Conservation (phyloP, 1,140 invertebrate species). For the Lutraria rhynchaena region DNA sequence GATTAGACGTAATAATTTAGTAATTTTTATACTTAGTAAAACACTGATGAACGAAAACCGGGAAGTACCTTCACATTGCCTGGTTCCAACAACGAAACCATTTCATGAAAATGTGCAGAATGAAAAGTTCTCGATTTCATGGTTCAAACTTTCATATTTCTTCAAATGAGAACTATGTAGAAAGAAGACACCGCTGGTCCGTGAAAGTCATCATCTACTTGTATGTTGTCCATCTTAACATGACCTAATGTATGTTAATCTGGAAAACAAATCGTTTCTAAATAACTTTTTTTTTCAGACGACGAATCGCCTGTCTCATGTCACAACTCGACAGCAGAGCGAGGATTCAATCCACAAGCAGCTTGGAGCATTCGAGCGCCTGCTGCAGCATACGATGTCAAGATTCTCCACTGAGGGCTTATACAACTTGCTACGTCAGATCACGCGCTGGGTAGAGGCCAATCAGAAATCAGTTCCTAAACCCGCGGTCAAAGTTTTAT, state of each 20-base stretch:
- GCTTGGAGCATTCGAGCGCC: conserved; percentile 59
- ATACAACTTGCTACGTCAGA: conserved; percentile 43
- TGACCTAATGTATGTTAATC: neutral
- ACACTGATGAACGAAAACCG: no score
- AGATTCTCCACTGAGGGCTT: conserved; percentile 63
- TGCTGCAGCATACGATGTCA: conserved; percentile 68
- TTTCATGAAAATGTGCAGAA: neutral
- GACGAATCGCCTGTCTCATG: conserved; percentile 18
- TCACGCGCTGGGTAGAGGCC: conserved; percentile 42
- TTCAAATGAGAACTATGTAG: neutral
- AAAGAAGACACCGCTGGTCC: neutral
- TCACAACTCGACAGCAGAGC: conserved; percentile 36
- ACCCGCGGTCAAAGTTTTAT: neutral
- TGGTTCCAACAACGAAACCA: no score
- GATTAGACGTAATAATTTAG: no score
- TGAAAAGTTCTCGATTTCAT: neutral
- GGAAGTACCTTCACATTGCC: no score
- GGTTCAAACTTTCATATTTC: neutral
- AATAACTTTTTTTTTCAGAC: conserved; percentile 40
- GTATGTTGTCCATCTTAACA: no score
- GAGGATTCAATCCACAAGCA: conserved; percentile 58
- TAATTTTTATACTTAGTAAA: no score
- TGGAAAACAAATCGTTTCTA: neutral
- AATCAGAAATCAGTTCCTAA: neutral
- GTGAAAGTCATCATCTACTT: neutral